Evolutionary conservation across 1,140 invertebrate genomes (phyloP), one percentile per base, ranked within the genome.

Genomic region (Drosophila nigromelanica): DNA sequence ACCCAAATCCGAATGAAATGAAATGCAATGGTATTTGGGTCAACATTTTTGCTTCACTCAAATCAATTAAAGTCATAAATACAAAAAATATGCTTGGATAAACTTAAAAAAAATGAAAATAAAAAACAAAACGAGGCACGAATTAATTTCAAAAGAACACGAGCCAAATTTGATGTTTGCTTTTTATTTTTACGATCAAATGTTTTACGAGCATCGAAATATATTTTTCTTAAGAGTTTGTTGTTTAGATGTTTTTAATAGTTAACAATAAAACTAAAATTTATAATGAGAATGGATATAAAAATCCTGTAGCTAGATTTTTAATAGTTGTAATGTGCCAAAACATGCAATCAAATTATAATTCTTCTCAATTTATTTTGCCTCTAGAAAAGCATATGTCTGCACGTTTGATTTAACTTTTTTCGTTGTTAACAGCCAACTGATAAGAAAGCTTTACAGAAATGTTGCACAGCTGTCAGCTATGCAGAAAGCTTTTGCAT

Each of bases 11-110:
- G 62, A 60, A 64, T 68, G 64, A 50, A 77, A 62, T 86, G 42
- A 63, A 75, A 63, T 72, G 73, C 55, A 37, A 48, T 51, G 70
- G 81, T 73, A 86, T 81, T 78, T 86, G 47, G 82, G 81, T 87
- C 81, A 81, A 33, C 43, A 63, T 47, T 45, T 68, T 72, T 56
- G 66, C 59, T 66, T 80, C 69, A 74, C 54, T 63, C 42, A 48
- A 48, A 69, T 78, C 78, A 78, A 85, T 85, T 86, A 81, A 86
- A 75, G 37, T 47, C 66, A 69, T 86, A 86, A 81, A 83, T 64
- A 47, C 5, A 5, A n/a, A 68, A 40, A 40, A 15, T 37, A 47
- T 35, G 14, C 35, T 6, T 37, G 11, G 10, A 8, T 37, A 56
- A 45, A 73, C 35, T n/a, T 5, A 30, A 58, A 52, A 52, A 35